These are phyloP conservation scores for Carcinoscorpius rotundicauda DNA, from an alignment of 1,140 invertebrate species.

Conservation along the genomic window DNA sequence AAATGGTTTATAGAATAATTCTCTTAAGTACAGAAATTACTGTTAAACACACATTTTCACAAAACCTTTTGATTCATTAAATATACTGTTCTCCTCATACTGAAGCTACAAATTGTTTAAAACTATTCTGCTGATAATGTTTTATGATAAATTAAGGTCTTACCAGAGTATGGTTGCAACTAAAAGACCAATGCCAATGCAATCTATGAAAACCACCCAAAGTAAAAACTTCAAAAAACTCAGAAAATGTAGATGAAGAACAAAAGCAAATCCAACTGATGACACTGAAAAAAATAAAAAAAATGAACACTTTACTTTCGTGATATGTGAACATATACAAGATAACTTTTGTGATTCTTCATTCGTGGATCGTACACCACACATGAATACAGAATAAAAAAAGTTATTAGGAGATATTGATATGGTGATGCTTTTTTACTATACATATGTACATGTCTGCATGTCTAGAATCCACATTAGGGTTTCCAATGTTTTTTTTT, in stretches of 20 bases:
- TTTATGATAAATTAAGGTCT: conserved; percentile 18
- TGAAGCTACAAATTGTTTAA: background rate
- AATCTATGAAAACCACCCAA: conserved; percentile 90
- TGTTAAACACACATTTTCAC: too few species aligned
- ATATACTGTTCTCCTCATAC: too few species aligned
- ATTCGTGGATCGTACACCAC: too few species aligned
- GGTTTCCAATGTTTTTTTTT: too few species aligned
- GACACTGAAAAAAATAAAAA: conserved; percentile 46
- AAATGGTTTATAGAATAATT: too few species aligned
- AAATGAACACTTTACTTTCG: conserved; percentile 1
- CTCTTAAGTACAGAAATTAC: too few species aligned
- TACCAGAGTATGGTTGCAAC: conserved; percentile 86
- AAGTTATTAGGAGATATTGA: too few species aligned
- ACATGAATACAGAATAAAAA: too few species aligned
- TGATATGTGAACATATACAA: background rate
- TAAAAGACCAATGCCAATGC: conserved; percentile 71
- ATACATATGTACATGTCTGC: too few species aligned
- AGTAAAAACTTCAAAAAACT: conserved; percentile 77
- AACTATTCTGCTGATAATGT: background rate
- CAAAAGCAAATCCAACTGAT: conserved; percentile 75
- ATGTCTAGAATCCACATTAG: too few species aligned
- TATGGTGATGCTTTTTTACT: too few species aligned
- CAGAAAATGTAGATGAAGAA: conserved; percentile 56
- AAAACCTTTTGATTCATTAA: too few species aligned
- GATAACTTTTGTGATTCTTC: background rate